phyloP scores from a whole-genome alignment of 1,140 invertebrate species.

The Armadillidium nasatum region DNA sequence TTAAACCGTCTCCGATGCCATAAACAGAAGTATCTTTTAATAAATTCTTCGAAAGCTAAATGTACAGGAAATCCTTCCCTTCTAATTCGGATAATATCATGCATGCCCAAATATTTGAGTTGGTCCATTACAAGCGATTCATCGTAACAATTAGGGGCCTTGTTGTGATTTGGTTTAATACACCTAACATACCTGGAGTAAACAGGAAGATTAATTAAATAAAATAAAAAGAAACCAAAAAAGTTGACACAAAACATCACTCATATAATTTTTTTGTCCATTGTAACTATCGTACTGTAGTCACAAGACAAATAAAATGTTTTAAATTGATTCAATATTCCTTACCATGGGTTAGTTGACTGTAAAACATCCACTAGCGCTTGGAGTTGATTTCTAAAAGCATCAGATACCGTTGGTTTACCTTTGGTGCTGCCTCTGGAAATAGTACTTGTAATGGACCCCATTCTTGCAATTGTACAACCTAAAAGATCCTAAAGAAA shows the following conservation, averaged over 20 bases:
- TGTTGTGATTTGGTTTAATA: constrained; percentile 88
- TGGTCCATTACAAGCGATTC: constrained; percentile 81
- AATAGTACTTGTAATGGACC: constrained; percentile 48
- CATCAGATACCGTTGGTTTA: constrained; percentile 87
- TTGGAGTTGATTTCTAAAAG: constrained; percentile 84
- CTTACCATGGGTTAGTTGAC: constrained; percentile 84
- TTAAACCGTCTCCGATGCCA: constrained; percentile 48
- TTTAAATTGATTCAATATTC: constrained; percentile 28
- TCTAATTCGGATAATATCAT: constrained; percentile 89
- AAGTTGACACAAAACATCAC: too few relatives aligned
- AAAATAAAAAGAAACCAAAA: too few relatives aligned
- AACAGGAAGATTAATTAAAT: not conserved
- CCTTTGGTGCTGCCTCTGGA: constrained; percentile 68
- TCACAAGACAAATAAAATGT: too few relatives aligned
- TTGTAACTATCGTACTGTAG: too few relatives aligned
- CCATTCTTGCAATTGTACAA: constrained; percentile 54
- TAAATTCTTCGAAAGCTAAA: constrained; percentile 70
- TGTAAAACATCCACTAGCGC: constrained; percentile 86
- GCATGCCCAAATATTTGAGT: constrained; percentile 87
- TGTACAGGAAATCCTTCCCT: constrained; percentile 91
- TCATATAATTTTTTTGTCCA: too few relatives aligned
- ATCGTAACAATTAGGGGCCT: constrained; percentile 77
- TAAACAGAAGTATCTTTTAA: constrained; percentile 71
- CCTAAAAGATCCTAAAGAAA: constrained; percentile 55
- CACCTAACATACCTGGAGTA: constrained; percentile 77